Evolutionary conservation across 2,113 vertebrate genomes (phyloP), one percentile per base, ranked within the genome.

Genomic region (Alligator mississippiensis): DNA sequence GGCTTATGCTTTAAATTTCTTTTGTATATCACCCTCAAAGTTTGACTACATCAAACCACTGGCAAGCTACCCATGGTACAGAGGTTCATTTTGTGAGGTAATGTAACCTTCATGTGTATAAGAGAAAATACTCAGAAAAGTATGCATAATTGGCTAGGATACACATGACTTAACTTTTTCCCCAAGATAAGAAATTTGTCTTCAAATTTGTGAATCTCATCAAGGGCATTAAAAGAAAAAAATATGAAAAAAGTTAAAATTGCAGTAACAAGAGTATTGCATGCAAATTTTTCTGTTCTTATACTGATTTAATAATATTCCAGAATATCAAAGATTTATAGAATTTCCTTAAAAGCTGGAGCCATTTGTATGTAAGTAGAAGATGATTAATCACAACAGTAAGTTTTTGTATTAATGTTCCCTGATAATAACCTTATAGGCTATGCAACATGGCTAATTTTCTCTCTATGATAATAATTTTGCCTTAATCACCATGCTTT

Each of bases 281-380:
- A 16, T 19, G 17, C 34, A 19, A 34, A 9, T 70, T 34, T 27
- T 68, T 68, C 27, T 30, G 11, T 70, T 34, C 34, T 34, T 30
- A 68, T 8, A 66, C 38, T 63, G 59, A 63, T 60, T 68, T 77
- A 47, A 47, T 47, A 47, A 47, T 47, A 28, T 60, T 4, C 66
- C 6, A 81, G 30, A 38, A 34, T 93, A 82, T 81, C 88, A 80
- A 2, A 11, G 25, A 59, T 25, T 77, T 57, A 58, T 34, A 89
- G 82, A 90, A 79, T 80, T 92, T 82, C 34, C 47, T 79, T 72
- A 54, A 90, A 17, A 9, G 5, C 78, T 54, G 79, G 80, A 81
- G 92, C 82, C 80, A 94, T 60, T 94, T 82, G 62, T 81, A 82
- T 75, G 18, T 83, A 27, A 60, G 64, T 30, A 91, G 68, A 24